A percentile compares a stretch with the other conserved stretches of the same genome.
Conservation (phyloP, 2,797 vertebrate species). For the Netta rufina region DNA sequence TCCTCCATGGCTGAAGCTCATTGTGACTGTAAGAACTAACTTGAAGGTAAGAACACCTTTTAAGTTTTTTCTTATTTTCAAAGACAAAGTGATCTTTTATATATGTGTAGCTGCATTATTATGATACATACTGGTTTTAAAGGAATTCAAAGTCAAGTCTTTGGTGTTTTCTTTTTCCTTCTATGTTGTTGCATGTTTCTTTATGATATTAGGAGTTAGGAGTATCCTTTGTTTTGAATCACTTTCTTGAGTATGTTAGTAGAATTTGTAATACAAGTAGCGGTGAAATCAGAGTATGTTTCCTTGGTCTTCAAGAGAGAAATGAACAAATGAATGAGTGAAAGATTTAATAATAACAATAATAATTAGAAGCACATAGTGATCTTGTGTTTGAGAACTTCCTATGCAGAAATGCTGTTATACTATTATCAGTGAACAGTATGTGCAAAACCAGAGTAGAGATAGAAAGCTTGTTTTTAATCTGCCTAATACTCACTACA, state of each 20-base stretch:
- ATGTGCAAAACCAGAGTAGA: neutral
- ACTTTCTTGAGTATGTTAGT: neutral
- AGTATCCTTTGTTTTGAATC: neutral
- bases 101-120: neutral
- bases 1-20: slow-evolving; percentile 94
- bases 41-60: slow-evolving; percentile 86
- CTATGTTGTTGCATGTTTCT: neutral
- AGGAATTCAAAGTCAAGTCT: neutral
- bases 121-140: neutral
- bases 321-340: neutral
- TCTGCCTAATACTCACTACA: neutral
- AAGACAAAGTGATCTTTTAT: neutral
- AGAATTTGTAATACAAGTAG: neutral
- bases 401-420: neutral
- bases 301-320: neutral
- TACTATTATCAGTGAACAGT: neutral
- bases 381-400: neutral
- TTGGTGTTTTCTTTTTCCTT: neutral
- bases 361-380: neutral
- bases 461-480: neutral
- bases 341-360: neutral
- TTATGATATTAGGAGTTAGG: neutral
- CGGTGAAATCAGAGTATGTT: neutral
- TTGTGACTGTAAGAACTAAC: slow-evolving; percentile 92
- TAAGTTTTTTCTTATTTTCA: neutral